Evolutionary conservation across 2,113 vertebrate genomes (phyloP), one percentile per base, ranked within the genome.

Genomic region (Tragelaphus strepsiceros): DNA sequence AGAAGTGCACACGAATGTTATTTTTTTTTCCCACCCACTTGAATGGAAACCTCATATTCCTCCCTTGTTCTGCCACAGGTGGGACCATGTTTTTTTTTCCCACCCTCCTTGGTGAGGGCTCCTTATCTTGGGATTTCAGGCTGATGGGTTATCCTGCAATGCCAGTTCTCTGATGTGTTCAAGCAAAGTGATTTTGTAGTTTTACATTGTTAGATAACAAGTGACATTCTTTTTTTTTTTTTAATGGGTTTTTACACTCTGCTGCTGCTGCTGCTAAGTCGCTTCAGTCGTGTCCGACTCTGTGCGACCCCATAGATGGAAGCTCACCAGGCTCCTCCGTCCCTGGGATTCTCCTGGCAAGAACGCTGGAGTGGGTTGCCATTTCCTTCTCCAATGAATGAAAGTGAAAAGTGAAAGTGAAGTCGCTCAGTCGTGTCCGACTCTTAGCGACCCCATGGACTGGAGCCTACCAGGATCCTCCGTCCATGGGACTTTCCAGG

Each of bases 401-500:
- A 59, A 59, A 59, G 24, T 59, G 22, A 26, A 59, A 26, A 59
- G 56, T 59, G 58, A 59, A 26, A 59, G 4, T 11, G 10, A 59
- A 26, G 24, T 59, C 0, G 4, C 58, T 59, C 10, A 59, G 58
- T 59, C 0, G 4, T 0, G 3, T 58, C 22, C 0, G 10, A 59
- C 58, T 26, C 58, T 59, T 26, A 0, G 24, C 2, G 3, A 26
- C 24, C 24, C 58, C 58, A 28, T 61, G 58, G 10, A 61, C 24
- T 13, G 24, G 11, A 61, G 58, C 58, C 11, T 2, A 2, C 58
- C 11, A 6, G 11, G 11, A 11, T 13, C 11, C 58, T 28, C 58
- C 0, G 0, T 26, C 58, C 24, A 61, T 26, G 10, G 58, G 58
- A 2, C 12, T 59, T 59, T 26, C 58, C 58, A 59, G 10, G 24